Evolutionary conservation across 2,113 vertebrate genomes (phyloP), one percentile per base, ranked within the genome.

Genomic region (Prionailurus bengalensis): DNA sequence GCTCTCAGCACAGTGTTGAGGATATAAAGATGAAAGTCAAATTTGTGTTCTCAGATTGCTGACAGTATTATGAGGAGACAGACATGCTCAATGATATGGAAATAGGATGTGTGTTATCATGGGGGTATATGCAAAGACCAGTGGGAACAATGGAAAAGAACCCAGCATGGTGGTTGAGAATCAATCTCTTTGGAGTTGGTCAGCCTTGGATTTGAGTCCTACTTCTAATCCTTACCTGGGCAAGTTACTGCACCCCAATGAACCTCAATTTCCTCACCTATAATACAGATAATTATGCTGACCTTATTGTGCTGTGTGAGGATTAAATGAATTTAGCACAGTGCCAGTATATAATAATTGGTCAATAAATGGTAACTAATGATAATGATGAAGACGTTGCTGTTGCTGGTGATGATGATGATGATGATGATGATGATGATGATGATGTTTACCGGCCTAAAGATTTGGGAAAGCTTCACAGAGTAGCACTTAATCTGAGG

Each of bases 1-100:
- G 11, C 61, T 95, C 78, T 78, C 55, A 93, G 61, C 55, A 70
- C 16, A 85, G 73, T 76, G 71, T 58, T 94, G 74, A 63, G 79
- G 73, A 7, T 25, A 5, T 66, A 27, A 89, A 68, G 51, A 85
- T 33, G 33, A 90, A 93, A 61, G 86, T 33, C 33, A 74, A 42
- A 81, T 21, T 4, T 42, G 45, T 61, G 58, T 4, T 89, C 33
- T 94, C 27, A 76, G 15, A 36, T 21, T 11, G 6, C 33, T 63
- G 36, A n/a, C 29, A 36, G 36, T 73, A 4, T 11, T 61, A 16
- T 73, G 78, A 79, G 63, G 21, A 70, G 53, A 71, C 36, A 79
- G 51, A 48, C 5, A 9, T 31, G 6, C 21, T 76, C 48, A 55
- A 19, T 48, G 29, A 6, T 15, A 48, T 39, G n/a, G 51, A 48